These are phyloP conservation scores for Himalopsyche anomala DNA, from an alignment of 2,888 invertebrate species.

Conservation along the genomic window DNA sequence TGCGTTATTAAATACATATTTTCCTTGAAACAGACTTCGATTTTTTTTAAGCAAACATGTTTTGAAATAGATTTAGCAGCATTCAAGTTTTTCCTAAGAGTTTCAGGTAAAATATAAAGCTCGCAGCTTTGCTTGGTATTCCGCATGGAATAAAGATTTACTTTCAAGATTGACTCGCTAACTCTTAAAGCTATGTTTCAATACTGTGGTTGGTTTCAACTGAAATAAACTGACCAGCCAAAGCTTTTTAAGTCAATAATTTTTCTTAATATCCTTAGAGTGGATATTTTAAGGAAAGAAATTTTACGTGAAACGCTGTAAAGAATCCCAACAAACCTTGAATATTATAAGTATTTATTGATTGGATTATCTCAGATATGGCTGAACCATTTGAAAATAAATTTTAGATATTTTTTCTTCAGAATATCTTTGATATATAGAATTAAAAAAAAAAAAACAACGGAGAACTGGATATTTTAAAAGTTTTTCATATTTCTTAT, in stretches of 20 bases:
- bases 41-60: neutral
- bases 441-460: too few relatives aligned
- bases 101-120: constrained; percentile 38
- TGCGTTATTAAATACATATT: too few relatives aligned
- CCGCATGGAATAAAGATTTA: constrained; percentile 45
- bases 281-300: neutral
- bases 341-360: too few relatives aligned
- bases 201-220: constrained; percentile 5
- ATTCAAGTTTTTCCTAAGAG: neutral
- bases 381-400: too few relatives aligned
- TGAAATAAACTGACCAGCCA: constrained; percentile 12
- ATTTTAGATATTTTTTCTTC: too few relatives aligned
- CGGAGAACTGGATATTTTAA: too few relatives aligned
- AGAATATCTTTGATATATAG: too few relatives aligned
- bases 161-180: constrained; percentile 43
- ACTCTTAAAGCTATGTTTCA: constrained; percentile 40
- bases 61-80: neutral
- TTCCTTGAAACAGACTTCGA: neutral
- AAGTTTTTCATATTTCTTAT: too few relatives aligned
- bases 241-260: neutral
- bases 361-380: too few relatives aligned
- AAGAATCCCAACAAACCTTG: neutral
- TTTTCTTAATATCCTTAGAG: neutral
- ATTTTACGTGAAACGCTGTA: neutral
- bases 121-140: constrained; percentile 22